A percentile compares a stretch with the other conserved stretches of the same genome.
These are phyloP conservation scores for Tyrophagus putrescentiae DNA, from an alignment of 1,140 invertebrate genomes.

Conservation along the genomic window DNA sequence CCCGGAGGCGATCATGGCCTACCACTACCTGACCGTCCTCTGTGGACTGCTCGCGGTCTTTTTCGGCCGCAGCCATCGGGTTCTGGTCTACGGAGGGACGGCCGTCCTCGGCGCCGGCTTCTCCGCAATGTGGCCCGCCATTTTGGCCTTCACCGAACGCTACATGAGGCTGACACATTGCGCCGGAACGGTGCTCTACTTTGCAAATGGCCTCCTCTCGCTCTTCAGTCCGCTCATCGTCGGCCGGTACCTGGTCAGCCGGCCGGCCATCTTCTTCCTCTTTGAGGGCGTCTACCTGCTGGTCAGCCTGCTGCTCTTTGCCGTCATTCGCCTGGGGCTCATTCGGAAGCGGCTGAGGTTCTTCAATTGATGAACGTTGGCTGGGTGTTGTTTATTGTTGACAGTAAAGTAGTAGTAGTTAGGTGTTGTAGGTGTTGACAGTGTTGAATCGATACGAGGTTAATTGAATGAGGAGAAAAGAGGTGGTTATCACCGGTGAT, in stretches of 20 bases:
- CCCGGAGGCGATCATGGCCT: too few relatives aligned
- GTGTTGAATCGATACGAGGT: too few relatives aligned
- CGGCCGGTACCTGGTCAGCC: background rate
- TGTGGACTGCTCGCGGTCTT: too few relatives aligned
- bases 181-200: background rate
- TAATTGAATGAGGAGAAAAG: too few relatives aligned
- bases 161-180: background rate
- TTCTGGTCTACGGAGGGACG: background rate
- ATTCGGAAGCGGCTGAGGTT: too few relatives aligned
- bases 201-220: background rate
- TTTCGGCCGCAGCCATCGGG: too few relatives aligned
- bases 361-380: too few relatives aligned
- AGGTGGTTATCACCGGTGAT: too few relatives aligned
- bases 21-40: too few relatives aligned
- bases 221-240: background rate
- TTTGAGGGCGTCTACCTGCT: background rate
- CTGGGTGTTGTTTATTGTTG: too few relatives aligned
- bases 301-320: background rate
- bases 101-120: background rate
- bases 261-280: background rate
- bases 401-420: too few relatives aligned
- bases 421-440: too few relatives aligned
- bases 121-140: slow-evolving; percentile 9
- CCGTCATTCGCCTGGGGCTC: background rate
- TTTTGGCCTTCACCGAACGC: background rate